A percentile compares a stretch with the other conserved stretches of the same genome.
Evolutionary conservation across 2,888 invertebrate genomes (phyloP).

Genomic region (Dynastes tityus): DNA sequence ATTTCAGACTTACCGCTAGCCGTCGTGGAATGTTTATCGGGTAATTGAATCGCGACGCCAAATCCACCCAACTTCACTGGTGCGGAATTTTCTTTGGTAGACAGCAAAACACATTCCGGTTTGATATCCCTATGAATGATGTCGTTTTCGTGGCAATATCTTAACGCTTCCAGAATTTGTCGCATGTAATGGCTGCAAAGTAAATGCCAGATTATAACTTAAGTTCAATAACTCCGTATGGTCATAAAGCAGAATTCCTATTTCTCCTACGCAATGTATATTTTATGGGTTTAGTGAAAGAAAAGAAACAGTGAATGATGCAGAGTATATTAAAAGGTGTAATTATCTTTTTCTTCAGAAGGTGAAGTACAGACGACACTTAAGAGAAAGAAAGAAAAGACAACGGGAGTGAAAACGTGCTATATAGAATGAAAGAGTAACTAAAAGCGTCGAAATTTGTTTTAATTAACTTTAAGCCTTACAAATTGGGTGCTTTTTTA

Average conservation of each 20-base stretch:
- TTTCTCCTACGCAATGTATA: background rate
- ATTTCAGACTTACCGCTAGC: constrained; percentile 52
- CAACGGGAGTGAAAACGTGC: background rate
- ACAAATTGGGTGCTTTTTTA: constrained; percentile 15
- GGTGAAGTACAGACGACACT: background rate
- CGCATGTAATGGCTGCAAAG: constrained; percentile 95
- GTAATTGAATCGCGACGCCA: constrained; percentile 94
- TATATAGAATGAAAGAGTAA: background rate
- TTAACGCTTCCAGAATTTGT: constrained; percentile 95
- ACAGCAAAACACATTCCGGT: constrained; percentile 96
- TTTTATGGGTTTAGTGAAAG: constrained; percentile 18
- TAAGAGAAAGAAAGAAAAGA: background rate
- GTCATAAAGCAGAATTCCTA: background rate
- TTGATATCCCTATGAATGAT: constrained; percentile 98
- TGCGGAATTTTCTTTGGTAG: constrained; percentile 97
- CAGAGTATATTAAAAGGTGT: background rate
- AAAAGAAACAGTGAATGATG: background rate
- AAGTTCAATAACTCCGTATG: background rate
- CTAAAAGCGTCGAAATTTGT: constrained; percentile 15
- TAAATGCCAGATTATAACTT: constrained; percentile 22
- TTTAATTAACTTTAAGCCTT: constrained; percentile 20
- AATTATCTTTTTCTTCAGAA: constrained; percentile 20
- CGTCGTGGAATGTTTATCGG: constrained; percentile 76
- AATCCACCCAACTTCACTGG: constrained; percentile 98
- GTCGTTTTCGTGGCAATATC: constrained; percentile 98